Evolutionary conservation across 2,888 invertebrate species (phyloP), one percentile per base, ranked within the genome.

Genomic region (Omphaloscelis lunosa): DNA sequence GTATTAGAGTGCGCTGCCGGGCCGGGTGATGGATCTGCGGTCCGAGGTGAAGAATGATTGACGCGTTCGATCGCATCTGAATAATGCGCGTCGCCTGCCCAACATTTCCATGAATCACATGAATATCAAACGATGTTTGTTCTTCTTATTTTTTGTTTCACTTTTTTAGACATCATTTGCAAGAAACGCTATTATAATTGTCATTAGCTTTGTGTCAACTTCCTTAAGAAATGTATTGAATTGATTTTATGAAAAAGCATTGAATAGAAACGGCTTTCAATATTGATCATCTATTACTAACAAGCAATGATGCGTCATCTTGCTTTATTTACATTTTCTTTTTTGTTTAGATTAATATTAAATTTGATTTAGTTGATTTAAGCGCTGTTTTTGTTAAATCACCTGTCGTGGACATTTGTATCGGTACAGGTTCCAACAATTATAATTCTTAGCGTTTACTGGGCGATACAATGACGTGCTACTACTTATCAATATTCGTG

Each of bases 21-120:
- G 53, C 9, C 48, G 68, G 29, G 53, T 71, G 84, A 78, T 83
- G 88, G 84, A 89, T 88, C 89, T 86, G 69, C 80, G 85, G 80
- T 85, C 84, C 85, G 89, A 91, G 91, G 93, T 90, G 91, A 89
- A 89, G 90, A 90, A 88, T 92, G 93, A 94, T 93, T 92, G 93
- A 94, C 93, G 92, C 90, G 87, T 86, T 82, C 91, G 90, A 92
- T 91, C 91, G 80, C 85, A 91, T 91, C 91, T 91, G 91, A 90
- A 92, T 93, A 91, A 91, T 89, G 90, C 85, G 86, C 88, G 79
- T 85, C 86, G 84, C 86, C 83, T 90, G 87, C 89, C 89, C 88
- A 90, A 90, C 89, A 92, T 90, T 91, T 91, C 90, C 92, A 93
- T 93, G 93, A 93, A 93, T 94, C 87, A 89, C 88, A 94, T 94